Base-by-base conservation (phyloP, 2,888 invertebrate genomes). In the Endomychus coccineus region DNA sequence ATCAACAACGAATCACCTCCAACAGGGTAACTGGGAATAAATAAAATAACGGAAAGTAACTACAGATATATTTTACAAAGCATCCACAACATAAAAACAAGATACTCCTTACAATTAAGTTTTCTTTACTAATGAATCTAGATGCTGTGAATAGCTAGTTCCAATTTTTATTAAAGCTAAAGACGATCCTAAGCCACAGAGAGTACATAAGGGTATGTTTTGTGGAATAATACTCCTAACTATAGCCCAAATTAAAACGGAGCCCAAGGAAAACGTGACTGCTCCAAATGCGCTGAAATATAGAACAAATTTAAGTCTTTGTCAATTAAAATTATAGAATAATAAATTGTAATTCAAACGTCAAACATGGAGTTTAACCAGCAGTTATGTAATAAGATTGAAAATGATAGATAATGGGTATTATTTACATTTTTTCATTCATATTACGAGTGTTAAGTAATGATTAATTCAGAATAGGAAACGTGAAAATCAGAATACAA, bases 161-260 rank as follows among this genome's bases (percentile, higher is more conserved):
- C 62, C 66, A 38, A 67, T 51, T 56, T 66, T 66, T 12, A 67
- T 73, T 16, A 85, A 66, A 43, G 77, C 75, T 28, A 77, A 65
- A 37, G 83, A 81, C 22, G 83, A 77, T 14, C 77, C 70, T n/a
- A 87, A 58, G 16, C 87, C 87, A 45, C 81, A 70, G 19, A 77
- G 50, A 16, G 81, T 78, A 47, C 82, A 78, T 14, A 83, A 51
- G 3, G 75, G 61, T 24, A 80, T 75, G 58, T 78, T 77, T 46
- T 79, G 73, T 1, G 87, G 86, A 27, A 91, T 69, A 21, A 85
- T 70, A 48, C 83, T 83, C 57, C 89, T 78, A 23, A 87, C 67
- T 21, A 92, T 80, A 5, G 92, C 92, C 86, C 91, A 91, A 44
- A 84, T 68, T 38, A 94, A 73, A 28, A 92, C 83, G 0, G 91